These are phyloP conservation scores for Butorides virescens DNA, from an alignment of 2,113 vertebrate species.

Conservation along the genomic window DNA sequence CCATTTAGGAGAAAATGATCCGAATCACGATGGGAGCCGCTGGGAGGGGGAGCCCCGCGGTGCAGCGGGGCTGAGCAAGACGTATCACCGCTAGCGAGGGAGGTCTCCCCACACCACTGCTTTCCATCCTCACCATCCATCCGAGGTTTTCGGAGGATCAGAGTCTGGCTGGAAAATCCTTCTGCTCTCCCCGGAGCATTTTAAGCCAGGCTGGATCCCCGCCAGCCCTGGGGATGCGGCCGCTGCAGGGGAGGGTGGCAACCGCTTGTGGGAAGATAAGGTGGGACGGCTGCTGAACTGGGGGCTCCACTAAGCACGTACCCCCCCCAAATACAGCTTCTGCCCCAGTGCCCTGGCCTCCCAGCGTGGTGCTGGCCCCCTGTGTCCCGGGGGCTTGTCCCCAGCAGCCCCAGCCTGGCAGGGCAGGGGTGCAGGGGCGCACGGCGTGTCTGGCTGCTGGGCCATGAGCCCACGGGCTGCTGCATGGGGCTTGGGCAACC, in stretches of 20 bases:
- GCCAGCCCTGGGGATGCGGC: background rate
- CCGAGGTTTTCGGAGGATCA: background rate
- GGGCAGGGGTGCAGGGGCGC: rapidly evolving
- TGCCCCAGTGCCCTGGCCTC: background rate
- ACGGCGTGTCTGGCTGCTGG: rapidly evolving
- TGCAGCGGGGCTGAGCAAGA: background rate
- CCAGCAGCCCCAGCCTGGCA: background rate
- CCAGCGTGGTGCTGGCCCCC: background rate
- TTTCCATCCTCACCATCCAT: background rate
- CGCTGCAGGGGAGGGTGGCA: background rate
- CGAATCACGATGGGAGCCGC: background rate
- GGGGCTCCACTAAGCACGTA: background rate
- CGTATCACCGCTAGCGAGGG: background rate
- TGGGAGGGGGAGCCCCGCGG: background rate
- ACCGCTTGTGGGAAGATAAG: background rate
- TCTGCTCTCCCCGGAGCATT: background rate
- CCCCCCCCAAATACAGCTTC: background rate
- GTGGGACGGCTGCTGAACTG: background rate
- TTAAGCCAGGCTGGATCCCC: background rate
- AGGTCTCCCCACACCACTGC: background rate
- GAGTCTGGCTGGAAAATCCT: background rate
- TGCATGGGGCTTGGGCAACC: background rate
- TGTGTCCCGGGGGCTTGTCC: background rate
- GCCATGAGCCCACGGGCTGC: background rate
- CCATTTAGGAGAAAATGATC: background rate